Evolutionary conservation across 2,113 vertebrate genomes (phyloP).

Genomic region (Perca schrenkii): DNA sequence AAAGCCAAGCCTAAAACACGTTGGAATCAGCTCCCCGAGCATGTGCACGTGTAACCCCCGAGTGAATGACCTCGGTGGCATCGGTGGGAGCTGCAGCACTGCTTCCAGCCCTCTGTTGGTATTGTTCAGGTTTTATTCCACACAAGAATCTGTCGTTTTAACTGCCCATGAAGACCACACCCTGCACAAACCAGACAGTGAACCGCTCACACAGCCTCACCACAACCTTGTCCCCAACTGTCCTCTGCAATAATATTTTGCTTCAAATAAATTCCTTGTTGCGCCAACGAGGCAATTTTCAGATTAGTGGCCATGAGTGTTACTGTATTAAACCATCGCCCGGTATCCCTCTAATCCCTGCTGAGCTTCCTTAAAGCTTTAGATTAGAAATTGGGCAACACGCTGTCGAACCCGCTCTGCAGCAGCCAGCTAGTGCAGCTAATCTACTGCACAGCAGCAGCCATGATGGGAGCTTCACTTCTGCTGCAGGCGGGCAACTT

Average conservation of each 20-base stretch:
- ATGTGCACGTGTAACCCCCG: no score
- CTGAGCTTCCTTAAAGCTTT: conserved; percentile 21
- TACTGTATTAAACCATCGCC: conserved; percentile 39
- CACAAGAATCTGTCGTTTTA: no score
- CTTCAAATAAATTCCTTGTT: background rate
- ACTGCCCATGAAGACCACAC: background rate
- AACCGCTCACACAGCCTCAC: background rate
- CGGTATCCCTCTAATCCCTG: conserved; percentile 51
- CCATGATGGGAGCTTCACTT: no score
- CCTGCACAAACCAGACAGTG: no score
- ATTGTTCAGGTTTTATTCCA: no score
- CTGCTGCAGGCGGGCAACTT: background rate
- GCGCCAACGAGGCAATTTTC: conserved; percentile 7
- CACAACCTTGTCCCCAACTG: background rate
- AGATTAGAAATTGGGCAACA: background rate
- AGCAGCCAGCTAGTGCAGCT: background rate
- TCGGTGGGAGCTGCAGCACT: no score
- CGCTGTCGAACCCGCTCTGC: background rate
- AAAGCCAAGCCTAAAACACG: no score
- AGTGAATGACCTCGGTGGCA: no score
- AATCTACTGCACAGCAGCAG: background rate
- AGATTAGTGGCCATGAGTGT: conserved; percentile 34
- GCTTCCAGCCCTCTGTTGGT: no score
- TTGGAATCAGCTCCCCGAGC: no score
- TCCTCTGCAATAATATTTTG: background rate